A percentile compares a stretch with the other conserved stretches of the same genome.
phyloP scores from a whole-genome alignment of 2,797 vertebrate species.

The Neopelma chrysocephalum region DNA sequence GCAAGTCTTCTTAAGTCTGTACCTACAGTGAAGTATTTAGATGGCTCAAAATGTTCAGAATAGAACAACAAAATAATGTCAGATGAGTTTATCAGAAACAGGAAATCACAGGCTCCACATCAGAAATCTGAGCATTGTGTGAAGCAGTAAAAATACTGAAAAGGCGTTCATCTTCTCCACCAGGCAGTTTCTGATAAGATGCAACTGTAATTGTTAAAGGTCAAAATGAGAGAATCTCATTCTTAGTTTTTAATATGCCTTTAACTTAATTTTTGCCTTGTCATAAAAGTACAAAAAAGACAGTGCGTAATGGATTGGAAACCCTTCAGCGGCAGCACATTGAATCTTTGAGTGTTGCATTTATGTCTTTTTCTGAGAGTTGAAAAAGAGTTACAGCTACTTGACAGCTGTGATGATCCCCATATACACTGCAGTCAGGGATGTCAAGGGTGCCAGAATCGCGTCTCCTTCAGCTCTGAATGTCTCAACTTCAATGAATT shows the following conservation, averaged over 20 bases:
- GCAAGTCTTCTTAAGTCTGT: background rate
- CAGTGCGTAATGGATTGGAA: background rate
- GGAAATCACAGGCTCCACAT: background rate
- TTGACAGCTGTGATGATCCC: background rate
- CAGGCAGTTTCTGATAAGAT: background rate
- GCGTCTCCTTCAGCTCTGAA: rapidly evolving
- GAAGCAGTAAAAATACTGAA: background rate
- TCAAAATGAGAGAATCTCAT: background rate
- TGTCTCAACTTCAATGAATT: background rate
- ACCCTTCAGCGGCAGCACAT: background rate
- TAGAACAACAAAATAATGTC: background rate
- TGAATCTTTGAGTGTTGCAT: background rate
- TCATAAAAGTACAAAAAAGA: background rate
- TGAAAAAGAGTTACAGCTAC: background rate
- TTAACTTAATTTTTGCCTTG: background rate
- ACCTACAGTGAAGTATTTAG: background rate
- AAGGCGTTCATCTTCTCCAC: background rate
- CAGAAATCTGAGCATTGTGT: background rate
- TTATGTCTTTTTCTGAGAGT: background rate
- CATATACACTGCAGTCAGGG: background rate
- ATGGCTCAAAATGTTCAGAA: background rate
- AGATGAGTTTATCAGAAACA: background rate
- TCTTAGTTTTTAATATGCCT: background rate
- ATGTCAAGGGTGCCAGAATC: background rate
- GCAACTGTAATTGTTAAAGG: background rate